Evolutionary conservation across 2,113 vertebrate species (phyloP).

Genomic region (Plectropomus leopardus): DNA sequence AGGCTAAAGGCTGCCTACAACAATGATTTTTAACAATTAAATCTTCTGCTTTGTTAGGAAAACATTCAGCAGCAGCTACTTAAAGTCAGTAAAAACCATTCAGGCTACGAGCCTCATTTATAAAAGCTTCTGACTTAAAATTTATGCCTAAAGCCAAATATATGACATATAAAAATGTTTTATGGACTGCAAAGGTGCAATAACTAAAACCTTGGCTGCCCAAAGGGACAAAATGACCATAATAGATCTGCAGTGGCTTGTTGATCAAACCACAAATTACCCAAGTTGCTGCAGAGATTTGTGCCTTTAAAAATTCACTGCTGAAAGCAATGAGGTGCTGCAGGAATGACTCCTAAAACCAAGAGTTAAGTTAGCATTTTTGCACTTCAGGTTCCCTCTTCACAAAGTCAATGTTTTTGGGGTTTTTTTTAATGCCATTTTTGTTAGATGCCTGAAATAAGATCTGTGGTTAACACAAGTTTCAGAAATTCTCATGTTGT

Average conservation of each 20-base stretch:
- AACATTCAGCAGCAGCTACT: slow-evolving; percentile 47
- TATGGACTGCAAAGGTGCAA: slow-evolving; percentile 35
- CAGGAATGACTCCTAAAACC: too few species aligned
- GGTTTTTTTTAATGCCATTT: too few species aligned
- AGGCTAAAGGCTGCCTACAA: slow-evolving; percentile 51
- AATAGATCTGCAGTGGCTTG: slow-evolving; percentile 48
- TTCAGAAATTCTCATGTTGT: too few species aligned
- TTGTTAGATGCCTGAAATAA: too few species aligned
- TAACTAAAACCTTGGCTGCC: slow-evolving; percentile 30
- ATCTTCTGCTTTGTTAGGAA: slow-evolving; percentile 56
- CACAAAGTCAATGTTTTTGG: too few species aligned
- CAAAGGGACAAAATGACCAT: slow-evolving; percentile 45
- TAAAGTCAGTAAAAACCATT: slow-evolving; percentile 12
- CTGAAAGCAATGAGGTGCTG: slow-evolving; percentile 11
- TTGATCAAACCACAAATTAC: slow-evolving; percentile 54
- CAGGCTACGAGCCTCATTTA: slow-evolving; percentile 36
- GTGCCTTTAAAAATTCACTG: slow-evolving; percentile 26
- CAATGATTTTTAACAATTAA: slow-evolving; percentile 55
- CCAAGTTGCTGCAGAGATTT: slow-evolving; percentile 26
- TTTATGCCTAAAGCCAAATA: slow-evolving; percentile 43
- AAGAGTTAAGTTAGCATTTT: too few species aligned
- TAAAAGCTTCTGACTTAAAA: slow-evolving; percentile 47
- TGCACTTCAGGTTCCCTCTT: too few species aligned
- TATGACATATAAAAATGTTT: slow-evolving; percentile 45
- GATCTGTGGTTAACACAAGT: too few species aligned